These are phyloP conservation scores for Fulmarus glacialis DNA, from an alignment of 2,113 vertebrate species.

Conservation along the genomic window DNA sequence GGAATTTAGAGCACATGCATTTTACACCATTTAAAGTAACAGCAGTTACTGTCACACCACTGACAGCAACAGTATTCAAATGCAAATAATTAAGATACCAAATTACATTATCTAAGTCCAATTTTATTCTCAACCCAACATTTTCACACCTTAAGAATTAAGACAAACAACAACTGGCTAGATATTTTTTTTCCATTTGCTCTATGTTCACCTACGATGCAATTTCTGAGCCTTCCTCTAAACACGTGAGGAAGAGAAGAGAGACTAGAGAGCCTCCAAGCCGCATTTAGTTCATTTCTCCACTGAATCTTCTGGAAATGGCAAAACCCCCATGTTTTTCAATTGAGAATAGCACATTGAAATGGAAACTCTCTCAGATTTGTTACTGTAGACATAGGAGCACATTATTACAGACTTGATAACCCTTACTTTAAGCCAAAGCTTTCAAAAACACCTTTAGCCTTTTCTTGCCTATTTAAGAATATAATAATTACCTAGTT, in stretches of 20 bases:
- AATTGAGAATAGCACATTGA: not conserved
- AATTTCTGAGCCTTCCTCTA: not conserved
- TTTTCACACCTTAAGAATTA: not conserved
- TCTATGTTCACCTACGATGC: not conserved
- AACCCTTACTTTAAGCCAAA: not conserved
- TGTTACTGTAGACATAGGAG: not conserved
- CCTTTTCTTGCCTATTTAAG: fast-evolving
- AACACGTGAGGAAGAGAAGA: not conserved
- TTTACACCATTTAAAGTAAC: not conserved
- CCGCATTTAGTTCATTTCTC: not conserved
- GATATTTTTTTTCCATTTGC: not conserved
- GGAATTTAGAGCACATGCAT: not conserved
- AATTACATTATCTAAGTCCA: not conserved
- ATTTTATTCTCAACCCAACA: not conserved
- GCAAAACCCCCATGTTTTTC: not conserved
- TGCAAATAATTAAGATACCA: fast-evolving
- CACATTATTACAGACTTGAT: fast-evolving
- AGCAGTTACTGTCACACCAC: not conserved
- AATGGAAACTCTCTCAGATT: not conserved
- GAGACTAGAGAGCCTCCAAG: not conserved
- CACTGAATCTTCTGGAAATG: conserved; percentile 29
- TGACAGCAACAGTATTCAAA: not conserved
- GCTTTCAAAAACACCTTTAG: not conserved
- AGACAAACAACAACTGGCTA: not conserved
- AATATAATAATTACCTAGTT: fast-evolving